A percentile compares a stretch with the other conserved stretches of the same genome.
phyloP scores from a whole-genome alignment of 2,888 invertebrate genomes.

The Pyrrhosoma nymphula region DNA sequence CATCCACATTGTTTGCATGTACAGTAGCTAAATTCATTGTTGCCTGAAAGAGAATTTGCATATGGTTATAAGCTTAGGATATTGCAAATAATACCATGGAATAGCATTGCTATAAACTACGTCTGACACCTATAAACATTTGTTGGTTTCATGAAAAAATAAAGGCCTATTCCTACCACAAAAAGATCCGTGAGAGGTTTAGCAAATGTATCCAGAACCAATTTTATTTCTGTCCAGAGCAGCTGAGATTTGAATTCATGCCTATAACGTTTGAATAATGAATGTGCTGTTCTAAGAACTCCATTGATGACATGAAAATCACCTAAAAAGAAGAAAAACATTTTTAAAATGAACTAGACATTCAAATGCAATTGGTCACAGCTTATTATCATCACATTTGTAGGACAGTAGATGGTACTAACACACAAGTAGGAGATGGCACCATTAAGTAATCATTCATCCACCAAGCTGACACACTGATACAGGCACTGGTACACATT shows the following conservation, averaged over 20 bases:
- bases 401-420: too few species aligned
- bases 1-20: constrained; percentile 89
- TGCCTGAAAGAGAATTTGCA: constrained; percentile 80
- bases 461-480: too few species aligned
- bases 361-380: too few species aligned
- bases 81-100: constrained; percentile 38
- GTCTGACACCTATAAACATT: constrained; percentile 67
- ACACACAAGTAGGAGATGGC: too few species aligned
- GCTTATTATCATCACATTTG: too few species aligned
- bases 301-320: constrained; percentile 98
- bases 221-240: constrained; percentile 98
- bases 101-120: constrained; percentile 32
- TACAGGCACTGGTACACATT: too few species aligned
- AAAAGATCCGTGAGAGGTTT: constrained; percentile 95
- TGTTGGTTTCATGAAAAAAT: background rate
- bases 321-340: constrained; percentile 79
- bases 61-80: background rate
- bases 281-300: constrained; percentile 96
- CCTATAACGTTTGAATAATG: constrained; percentile 96
- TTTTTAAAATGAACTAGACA: background rate
- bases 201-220: constrained; percentile 95
- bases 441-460: too few species aligned
- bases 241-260: constrained; percentile 97
- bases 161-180: constrained; percentile 81
- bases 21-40: constrained; percentile 90